Evolutionary conservation across 2,113 vertebrate genomes (phyloP), one percentile per base, ranked within the genome.

Genomic region (Paradisaea rubra): DNA sequence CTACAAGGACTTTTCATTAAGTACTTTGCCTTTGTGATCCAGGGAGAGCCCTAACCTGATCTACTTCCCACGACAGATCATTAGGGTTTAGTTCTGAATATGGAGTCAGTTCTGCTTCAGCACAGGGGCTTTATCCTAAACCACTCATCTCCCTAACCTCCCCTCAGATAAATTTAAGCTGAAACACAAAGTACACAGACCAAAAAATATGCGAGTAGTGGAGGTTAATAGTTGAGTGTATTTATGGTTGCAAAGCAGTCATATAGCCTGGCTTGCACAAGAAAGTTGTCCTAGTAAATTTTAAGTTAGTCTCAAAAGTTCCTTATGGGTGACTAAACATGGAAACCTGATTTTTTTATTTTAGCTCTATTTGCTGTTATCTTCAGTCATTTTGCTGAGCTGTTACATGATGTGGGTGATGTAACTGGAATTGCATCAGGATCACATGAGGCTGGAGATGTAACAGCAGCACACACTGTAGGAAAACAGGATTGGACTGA

Each of bases 391-490:
- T 86, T 87, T 92, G 54, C 83, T 72, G 60, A 89, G 49, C 22
- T 88, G 33, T 76, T 94, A 54, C 50, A 72, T 77, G 82, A 54
- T 90, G 72, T 47, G 33, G 31, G 21, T 96, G 95, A 95, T 80
- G 81, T 80, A 88, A 91, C 1, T n/a, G 54, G 18, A 81, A 70
- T 84, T 95, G n/a, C 82, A 91, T 88, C 84, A 95, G 52, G n/a
- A 66, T 91, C 92, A 90, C 61, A 82, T 91, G 76, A 90, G 31
- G n/a, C 37, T 31, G 21, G 39, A 83, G 70, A 49, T 23, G 27
- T 42, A 69, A 41, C 7, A 57, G 63, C 0, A 0, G 49, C 37
- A 60, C 37, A 86, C 6, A 16, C 22, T 42, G 45, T 25, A 71
- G 61, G 37, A 41, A 18, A 44, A 12, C 27, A 59, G 52, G 9